Evolutionary conservation across 2,888 invertebrate genomes (phyloP).

Genomic region (Julus scandinavius): DNA sequence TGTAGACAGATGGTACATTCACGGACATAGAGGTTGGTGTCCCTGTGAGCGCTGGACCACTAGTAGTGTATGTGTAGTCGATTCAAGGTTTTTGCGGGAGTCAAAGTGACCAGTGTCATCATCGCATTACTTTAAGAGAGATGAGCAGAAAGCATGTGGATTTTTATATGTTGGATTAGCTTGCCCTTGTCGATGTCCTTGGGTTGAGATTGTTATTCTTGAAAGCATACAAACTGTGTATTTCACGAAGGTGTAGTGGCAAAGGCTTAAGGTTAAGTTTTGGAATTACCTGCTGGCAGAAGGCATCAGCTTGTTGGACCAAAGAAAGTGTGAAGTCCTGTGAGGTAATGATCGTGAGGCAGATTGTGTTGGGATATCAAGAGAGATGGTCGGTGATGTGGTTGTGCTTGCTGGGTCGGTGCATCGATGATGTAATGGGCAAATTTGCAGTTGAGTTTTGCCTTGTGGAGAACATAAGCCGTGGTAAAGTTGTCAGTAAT

Average conservation of each 20-base stretch:
- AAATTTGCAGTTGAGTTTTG: slow-evolving; percentile 48
- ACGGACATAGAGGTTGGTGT: neutral
- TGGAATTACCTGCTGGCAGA: neutral
- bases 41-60: slow-evolving; percentile 33
- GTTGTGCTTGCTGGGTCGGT: slow-evolving; percentile 45
- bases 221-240: neutral
- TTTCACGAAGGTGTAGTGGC: neutral
- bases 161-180: neutral
- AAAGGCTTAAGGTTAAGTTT: neutral
- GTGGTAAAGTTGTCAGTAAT: slow-evolving; percentile 44
- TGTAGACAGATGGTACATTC: slow-evolving; percentile 44
- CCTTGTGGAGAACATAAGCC: slow-evolving; percentile 1
- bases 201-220: neutral
- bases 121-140: slow-evolving; percentile 37
- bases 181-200: neutral
- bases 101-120: slow-evolving; percentile 50
- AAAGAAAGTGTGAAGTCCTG: neutral
- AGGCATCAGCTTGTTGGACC: neutral
- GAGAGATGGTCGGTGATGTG: slow-evolving; percentile 46
- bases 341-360: neutral
- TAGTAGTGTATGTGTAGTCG: neutral
- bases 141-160: neutral
- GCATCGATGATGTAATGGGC: slow-evolving; percentile 30
- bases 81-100: slow-evolving; percentile 5
- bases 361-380: neutral